Evolutionary conservation across 2,888 invertebrate species (phyloP), one percentile per base, ranked within the genome.

Genomic region (Callyntrura guangdongensis): DNA sequence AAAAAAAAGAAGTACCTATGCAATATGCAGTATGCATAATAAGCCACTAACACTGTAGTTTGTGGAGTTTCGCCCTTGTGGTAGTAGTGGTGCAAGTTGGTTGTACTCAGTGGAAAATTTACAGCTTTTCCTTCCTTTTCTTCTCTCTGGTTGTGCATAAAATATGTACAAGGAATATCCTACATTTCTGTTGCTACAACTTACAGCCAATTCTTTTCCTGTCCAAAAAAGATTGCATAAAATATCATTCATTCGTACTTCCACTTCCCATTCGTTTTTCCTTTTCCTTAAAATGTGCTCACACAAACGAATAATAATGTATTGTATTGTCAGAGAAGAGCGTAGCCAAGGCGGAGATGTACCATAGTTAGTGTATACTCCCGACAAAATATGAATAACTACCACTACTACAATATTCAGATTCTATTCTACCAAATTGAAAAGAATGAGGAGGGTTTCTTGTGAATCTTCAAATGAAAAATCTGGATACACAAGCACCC

Each of bases 141-240:
- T 20, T 82, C 20, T 59, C 45, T 79, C 79, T 53, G n/a, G n/a
- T 47, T 49, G 27, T 25, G 25, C 67, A 83, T 67, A 67, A 56
- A 67, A 53, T 84, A 69, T 84, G 25, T 53, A 25, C 64, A 22
- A 25, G 25, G 17, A 12, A 47, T 8, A 5, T 36, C 22, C 9
- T 27, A 69, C 47, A 45, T 72, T 72, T 45, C 45, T 72, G 72
- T 72, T 47, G 47, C 14, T 72, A 72, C 72, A 84, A 67, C 49
- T 84, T 85, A 85, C 85, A 77, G 47, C 77, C 74, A 77, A 77
- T 86, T 77, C 77, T 20, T 86, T 77, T 86, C 86, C 86, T 77
- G 61, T 77, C 56, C 53, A 77, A 77, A 64, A 77, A 77, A 77
- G 61, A 72, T 49, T 86, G 74, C 27, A 86, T 45, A 86, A 61